These are phyloP conservation scores for Gobio gobio DNA, from an alignment of 2,113 vertebrate species.

Conservation along the genomic window DNA sequence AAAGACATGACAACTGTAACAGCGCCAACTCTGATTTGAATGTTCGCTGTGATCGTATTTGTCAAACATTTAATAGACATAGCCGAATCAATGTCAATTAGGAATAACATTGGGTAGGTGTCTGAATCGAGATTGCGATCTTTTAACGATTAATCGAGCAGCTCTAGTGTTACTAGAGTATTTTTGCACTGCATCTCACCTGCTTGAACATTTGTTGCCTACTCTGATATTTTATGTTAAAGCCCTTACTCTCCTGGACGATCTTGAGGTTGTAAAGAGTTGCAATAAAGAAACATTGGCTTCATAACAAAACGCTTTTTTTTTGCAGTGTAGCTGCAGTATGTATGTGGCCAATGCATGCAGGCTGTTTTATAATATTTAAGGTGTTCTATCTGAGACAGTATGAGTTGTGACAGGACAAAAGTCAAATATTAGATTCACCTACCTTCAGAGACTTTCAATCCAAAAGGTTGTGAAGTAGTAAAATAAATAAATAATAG, in stretches of 20 bases:
- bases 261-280: neutral
- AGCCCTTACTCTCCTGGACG: neutral
- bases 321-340: neutral
- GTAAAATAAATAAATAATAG: neutral
- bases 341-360: neutral
- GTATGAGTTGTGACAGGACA: slow-evolving; percentile 20
- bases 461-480: slow-evolving; percentile 38
- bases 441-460: slow-evolving; percentile 87
- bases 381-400: slow-evolving; percentile 24
- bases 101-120: no score
- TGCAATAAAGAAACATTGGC: neutral
- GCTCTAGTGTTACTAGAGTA: no score
- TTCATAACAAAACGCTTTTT: neutral
- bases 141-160: no score
- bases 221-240: neutral
- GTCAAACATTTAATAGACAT: no score
- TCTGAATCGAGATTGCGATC: no score
- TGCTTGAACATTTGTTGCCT: neutral
- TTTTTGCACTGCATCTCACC: no score
- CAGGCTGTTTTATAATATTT: neutral
- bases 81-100: no score
- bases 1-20: no score
- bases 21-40: no score
- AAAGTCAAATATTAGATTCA: slow-evolving; percentile 25
- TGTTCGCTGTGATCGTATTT: no score